Evolutionary conservation across 2,797 vertebrate species (phyloP).

Genomic region (Oreochromis mossambicus): DNA sequence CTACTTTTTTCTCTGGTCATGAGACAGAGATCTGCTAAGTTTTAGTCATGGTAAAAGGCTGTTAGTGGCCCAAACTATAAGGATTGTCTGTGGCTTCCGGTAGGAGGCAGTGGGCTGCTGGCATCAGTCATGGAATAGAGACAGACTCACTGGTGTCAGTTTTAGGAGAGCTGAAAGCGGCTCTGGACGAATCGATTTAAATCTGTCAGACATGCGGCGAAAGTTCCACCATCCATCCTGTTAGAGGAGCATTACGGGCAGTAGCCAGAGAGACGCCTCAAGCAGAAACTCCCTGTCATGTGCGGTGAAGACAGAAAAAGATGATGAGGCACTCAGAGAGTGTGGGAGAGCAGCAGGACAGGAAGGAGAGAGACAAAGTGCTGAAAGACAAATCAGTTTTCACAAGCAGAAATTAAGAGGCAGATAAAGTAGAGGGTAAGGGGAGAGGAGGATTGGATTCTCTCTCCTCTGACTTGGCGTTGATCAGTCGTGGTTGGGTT

Average conservation of each 20-base stretch:
- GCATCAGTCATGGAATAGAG: neutral
- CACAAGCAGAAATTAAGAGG: neutral
- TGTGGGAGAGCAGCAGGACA: slow-evolving; percentile 20
- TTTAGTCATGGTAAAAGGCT: neutral
- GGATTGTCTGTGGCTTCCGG: neutral
- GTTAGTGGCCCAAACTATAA: neutral
- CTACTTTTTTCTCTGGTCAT: neutral
- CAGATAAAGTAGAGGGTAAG: neutral
- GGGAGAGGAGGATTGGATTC: neutral
- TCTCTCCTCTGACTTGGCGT: neutral
- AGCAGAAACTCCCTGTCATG: slow-evolving; percentile 38
- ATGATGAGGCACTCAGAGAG: slow-evolving; percentile 40
- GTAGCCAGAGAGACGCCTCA: slow-evolving; percentile 52
- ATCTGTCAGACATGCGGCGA: slow-evolving; percentile 32
- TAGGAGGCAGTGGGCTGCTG: neutral
- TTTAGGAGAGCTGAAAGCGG: slow-evolving; percentile 21
- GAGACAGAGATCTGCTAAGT: neutral
- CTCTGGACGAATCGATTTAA: slow-evolving; percentile 29
- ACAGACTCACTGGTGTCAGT: slow-evolving; percentile 10
- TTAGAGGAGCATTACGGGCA: slow-evolving; percentile 9
- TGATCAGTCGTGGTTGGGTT: neutral
- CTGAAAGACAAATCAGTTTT: neutral
- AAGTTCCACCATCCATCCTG: slow-evolving; percentile 10
- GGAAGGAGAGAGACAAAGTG: slow-evolving; percentile 11
- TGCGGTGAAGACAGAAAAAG: slow-evolving; percentile 47